These are phyloP conservation scores for Cisticola juncidis DNA, from an alignment of 2,113 vertebrate genomes.

Conservation along the genomic window DNA sequence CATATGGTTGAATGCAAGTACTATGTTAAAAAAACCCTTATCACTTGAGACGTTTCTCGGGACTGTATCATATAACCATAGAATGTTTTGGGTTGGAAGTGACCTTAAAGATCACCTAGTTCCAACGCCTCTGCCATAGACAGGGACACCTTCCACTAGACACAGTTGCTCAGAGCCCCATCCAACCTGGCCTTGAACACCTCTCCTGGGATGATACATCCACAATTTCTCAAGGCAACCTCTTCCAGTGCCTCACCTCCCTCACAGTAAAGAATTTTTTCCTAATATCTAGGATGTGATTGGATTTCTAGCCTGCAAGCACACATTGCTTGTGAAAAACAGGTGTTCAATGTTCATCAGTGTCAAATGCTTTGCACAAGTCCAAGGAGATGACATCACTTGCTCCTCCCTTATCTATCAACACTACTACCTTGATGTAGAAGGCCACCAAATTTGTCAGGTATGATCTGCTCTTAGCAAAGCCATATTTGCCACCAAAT, in stretches of 20 bases:
- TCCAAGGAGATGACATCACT: accelerated
- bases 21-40: not conserved
- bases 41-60: not conserved
- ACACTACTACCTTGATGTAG: accelerated
- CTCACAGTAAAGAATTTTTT: not conserved
- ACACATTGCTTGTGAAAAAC: too few relatives aligned
- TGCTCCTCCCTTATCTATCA: not conserved
- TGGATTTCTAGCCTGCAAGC: not conserved
- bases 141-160: not conserved
- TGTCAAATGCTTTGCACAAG: not conserved
- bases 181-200: not conserved
- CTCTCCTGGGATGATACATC: not conserved
- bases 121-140: not conserved
- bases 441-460: not conserved
- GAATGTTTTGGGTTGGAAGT: not conserved
- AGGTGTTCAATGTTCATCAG: too few relatives aligned
- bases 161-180: not conserved
- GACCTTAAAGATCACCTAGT: not conserved
- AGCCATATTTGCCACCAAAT: not conserved
- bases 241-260: not conserved
- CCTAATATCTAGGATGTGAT: not conserved
- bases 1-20: not conserved
- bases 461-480: not conserved
- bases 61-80: not conserved
- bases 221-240: not conserved